Conservation (phyloP, 2,888 invertebrate species). For the Phoenoteleia sp. region DNA sequence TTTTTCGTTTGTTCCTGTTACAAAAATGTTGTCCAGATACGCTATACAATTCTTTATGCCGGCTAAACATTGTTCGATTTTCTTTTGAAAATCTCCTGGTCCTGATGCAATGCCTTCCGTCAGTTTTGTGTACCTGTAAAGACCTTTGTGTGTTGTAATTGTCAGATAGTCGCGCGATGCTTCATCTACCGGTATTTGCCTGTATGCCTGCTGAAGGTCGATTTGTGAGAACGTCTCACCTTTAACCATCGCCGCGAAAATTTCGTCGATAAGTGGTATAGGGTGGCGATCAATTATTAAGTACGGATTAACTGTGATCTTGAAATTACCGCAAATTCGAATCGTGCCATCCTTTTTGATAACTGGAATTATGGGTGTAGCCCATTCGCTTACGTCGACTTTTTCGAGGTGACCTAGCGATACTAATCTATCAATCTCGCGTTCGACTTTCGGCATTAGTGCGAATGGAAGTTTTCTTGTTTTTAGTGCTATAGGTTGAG, state of each 20-base stretch:
- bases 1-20: slow-evolving; percentile 74
- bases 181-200: slow-evolving; percentile 79
- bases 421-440: slow-evolving; percentile 71
- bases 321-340: slow-evolving; percentile 81
- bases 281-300: slow-evolving; percentile 75
- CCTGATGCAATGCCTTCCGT: slow-evolving; percentile 48
- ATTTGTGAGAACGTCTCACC: slow-evolving; percentile 74
- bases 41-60: slow-evolving; percentile 81
- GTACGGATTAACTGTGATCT: slow-evolving; percentile 79
- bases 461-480: not conserved
- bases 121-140: slow-evolving; percentile 79
- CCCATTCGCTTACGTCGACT: slow-evolving; percentile 76
- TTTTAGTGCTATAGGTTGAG: slow-evolving; percentile 23
- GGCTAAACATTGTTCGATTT: slow-evolving; percentile 78
- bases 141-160: slow-evolving; percentile 81
- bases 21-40: slow-evolving; percentile 84
- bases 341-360: slow-evolving; percentile 79
- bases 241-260: slow-evolving; percentile 59
- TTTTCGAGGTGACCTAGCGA: slow-evolving; percentile 51
- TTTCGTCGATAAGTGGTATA: slow-evolving; percentile 62
- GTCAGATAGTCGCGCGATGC: slow-evolving; percentile 76
- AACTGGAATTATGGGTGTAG: slow-evolving; percentile 81
- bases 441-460: slow-evolving; percentile 33
- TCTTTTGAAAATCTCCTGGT: slow-evolving; percentile 80
- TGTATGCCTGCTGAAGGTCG: slow-evolving; percentile 80